These are phyloP conservation scores for Eremophila alpestris DNA, from an alignment of 2,797 vertebrate genomes.

Conservation along the genomic window DNA sequence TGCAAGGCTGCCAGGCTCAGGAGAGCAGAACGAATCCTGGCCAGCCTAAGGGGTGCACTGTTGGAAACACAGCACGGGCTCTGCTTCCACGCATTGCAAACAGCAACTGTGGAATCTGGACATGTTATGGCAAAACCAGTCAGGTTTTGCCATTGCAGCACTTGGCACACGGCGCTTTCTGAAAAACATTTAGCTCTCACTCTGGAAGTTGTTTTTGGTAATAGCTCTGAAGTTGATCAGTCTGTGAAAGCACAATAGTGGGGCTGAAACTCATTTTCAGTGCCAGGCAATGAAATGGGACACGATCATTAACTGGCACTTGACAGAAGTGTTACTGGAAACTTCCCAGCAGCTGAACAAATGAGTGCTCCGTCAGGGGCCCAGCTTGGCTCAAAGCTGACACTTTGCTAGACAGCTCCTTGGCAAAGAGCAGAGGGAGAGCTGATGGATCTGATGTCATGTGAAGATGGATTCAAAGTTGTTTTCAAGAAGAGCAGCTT, in stretches of 20 bases:
- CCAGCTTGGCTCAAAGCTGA: slow-evolving; percentile 7
- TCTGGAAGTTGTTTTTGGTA: background rate
- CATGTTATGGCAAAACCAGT: background rate
- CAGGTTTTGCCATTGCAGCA: background rate
- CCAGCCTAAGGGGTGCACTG: background rate
- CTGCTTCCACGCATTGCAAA: background rate
- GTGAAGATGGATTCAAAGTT: slow-evolving; percentile 26
- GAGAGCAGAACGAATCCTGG: background rate
- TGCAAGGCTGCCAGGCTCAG: background rate
- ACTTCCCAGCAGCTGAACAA: slow-evolving; percentile 39
- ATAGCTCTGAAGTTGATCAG: background rate
- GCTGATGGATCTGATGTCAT: slow-evolving; percentile 21
- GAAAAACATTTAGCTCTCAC: background rate
- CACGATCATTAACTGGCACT: background rate
- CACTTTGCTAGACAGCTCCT: slow-evolving; percentile 50
- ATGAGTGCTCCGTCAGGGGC: slow-evolving; percentile 13
- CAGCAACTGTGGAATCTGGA: background rate
- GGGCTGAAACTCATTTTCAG: background rate
- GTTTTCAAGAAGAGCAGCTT: slow-evolving; percentile 2
- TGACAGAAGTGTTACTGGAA: background rate
- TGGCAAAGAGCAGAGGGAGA: slow-evolving; percentile 43
- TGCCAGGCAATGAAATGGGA: background rate
- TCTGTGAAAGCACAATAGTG: background rate
- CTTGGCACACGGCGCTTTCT: background rate
- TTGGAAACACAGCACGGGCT: background rate